A percentile compares a stretch with the other conserved stretches of the same genome.
Evolutionary conservation across 2,888 invertebrate genomes (phyloP).

Genomic region (Calameuta filiformis): DNA sequence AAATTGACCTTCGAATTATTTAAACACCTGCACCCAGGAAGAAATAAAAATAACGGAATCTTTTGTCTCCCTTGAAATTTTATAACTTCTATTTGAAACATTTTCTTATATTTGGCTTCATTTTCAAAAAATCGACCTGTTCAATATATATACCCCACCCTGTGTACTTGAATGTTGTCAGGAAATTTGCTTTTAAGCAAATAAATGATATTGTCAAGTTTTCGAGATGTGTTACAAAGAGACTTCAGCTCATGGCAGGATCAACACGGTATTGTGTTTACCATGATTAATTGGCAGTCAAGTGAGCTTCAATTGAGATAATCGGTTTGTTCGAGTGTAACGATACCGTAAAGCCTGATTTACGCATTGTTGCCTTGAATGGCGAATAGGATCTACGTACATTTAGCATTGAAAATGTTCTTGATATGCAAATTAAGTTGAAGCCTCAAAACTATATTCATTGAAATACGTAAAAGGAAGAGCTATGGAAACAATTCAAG

Average conservation of each 20-base stretch:
- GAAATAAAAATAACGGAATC: too few relatives aligned
- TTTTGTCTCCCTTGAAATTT: too few relatives aligned
- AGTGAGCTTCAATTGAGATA: constrained; percentile 23
- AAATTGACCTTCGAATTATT: too few relatives aligned
- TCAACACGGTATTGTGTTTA: background rate
- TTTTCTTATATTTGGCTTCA: too few relatives aligned
- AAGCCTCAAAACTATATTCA: background rate
- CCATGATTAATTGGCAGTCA: constrained; percentile 16
- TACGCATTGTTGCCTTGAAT: background rate
- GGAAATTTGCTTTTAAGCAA: background rate
- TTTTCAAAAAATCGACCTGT: too few relatives aligned
- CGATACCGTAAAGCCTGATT: background rate
- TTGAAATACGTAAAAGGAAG: background rate
- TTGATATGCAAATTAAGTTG: background rate
- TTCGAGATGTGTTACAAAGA: background rate
- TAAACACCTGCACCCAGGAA: too few relatives aligned
- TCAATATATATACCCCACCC: too few relatives aligned
- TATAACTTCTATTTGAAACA: too few relatives aligned
- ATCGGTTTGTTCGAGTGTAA: constrained; percentile 15
- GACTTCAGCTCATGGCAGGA: background rate
- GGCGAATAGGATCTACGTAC: background rate
- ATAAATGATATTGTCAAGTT: background rate
- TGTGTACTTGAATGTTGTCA: background rate
- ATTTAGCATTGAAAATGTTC: background rate
- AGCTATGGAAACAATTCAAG: background rate